Conservation (phyloP, 2,113 vertebrate species). For the Dicentrarchus labrax region DNA sequence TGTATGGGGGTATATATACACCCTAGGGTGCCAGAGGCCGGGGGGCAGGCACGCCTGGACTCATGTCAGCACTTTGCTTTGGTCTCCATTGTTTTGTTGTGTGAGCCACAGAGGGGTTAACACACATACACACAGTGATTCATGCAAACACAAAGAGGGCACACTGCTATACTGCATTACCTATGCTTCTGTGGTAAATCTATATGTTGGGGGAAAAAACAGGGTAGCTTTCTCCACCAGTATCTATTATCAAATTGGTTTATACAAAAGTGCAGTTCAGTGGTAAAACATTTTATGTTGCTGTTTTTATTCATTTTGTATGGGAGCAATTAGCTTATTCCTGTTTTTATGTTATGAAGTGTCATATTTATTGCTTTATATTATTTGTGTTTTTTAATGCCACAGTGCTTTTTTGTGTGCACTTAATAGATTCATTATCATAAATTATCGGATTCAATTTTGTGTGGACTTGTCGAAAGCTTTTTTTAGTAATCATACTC, state of each 20-base stretch:
- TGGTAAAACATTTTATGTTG: background rate
- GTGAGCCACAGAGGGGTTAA: slow-evolving; percentile 76
- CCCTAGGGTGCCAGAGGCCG: slow-evolving; percentile 43
- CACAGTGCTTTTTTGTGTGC: too few species aligned
- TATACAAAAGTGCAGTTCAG: background rate
- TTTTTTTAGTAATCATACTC: background rate
- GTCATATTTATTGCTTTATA: too few species aligned
- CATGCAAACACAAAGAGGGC: slow-evolving; percentile 67
- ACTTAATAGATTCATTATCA: too few species aligned
- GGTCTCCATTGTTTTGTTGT: slow-evolving; percentile 79
- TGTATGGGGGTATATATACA: slow-evolving; percentile 82
- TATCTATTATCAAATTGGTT: background rate
- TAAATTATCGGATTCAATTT: background rate
- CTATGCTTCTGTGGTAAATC: slow-evolving; percentile 23
- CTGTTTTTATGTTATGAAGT: too few species aligned
- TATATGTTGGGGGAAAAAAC: slow-evolving; percentile 18
- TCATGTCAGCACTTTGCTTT: slow-evolving; percentile 88
- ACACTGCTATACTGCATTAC: background rate
- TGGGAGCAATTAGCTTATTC: too few species aligned
- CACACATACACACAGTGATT: slow-evolving; percentile 58
- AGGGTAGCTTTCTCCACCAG: background rate
- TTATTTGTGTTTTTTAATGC: too few species aligned
- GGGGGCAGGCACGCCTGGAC: slow-evolving; percentile 57
- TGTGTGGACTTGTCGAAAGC: background rate
- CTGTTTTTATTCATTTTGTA: background rate